phyloP scores from a whole-genome alignment of 2,113 vertebrate species.

The Trematocara stigmaticum region DNA sequence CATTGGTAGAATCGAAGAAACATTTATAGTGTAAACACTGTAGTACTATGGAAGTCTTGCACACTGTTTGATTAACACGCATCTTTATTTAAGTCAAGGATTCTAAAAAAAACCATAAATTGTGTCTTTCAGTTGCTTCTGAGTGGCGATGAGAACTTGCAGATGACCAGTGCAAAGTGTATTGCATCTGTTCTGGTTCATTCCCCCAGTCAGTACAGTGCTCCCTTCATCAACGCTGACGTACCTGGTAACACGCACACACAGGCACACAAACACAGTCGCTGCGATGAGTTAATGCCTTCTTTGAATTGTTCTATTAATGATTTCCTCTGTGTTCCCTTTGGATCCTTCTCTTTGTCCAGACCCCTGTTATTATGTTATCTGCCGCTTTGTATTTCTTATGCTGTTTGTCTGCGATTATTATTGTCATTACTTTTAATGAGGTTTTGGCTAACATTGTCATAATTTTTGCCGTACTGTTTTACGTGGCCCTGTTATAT shows the following conservation, averaged over 20 bases:
- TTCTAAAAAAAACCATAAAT: neutral
- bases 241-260: conserved; percentile 78
- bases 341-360: neutral
- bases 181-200: conserved; percentile 82
- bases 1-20: neutral
- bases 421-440: neutral
- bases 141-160: conserved; percentile 84
- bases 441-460: neutral
- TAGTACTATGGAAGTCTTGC: neutral
- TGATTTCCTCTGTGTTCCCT: neutral
- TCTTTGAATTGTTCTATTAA: neutral
- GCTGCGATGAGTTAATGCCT: neutral
- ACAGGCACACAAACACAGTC: neutral
- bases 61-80: neutral
- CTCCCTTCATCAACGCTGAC: conserved; percentile 84
- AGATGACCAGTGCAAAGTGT: conserved; percentile 84
- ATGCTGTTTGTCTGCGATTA: neutral
- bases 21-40: neutral
- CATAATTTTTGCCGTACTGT: neutral
- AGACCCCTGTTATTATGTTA: neutral
- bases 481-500: neutral
- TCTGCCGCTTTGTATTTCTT: neutral
- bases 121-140: conserved; percentile 80
- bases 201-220: conserved; percentile 78
- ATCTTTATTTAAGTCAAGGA: neutral